phyloP scores from a whole-genome alignment of 2,888 invertebrate genomes.

The Eristalinus sepulchralis region DNA sequence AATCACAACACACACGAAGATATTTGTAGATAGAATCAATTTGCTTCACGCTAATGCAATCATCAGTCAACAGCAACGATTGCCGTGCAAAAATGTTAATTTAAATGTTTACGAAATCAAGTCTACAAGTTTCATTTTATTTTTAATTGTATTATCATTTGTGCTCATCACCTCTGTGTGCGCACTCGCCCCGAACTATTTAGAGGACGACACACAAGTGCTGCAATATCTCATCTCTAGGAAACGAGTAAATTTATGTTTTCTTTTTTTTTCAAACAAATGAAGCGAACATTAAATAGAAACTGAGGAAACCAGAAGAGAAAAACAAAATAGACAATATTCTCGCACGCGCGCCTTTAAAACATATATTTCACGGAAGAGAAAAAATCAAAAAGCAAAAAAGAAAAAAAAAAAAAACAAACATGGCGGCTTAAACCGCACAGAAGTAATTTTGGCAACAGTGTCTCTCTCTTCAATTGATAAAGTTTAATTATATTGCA shows the following conservation, averaged over 20 bases:
- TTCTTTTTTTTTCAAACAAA: neutral
- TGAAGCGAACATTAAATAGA: slow-evolving; percentile 34
- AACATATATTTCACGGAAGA: neutral
- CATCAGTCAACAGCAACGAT: neutral
- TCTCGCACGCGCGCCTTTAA: slow-evolving; percentile 34
- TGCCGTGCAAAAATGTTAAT: slow-evolving; percentile 22
- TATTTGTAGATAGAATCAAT: neutral
- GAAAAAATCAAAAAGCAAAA: neutral
- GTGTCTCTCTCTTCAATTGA: slow-evolving; percentile 26
- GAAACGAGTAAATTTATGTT: neutral
- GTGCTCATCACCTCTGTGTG: neutral
- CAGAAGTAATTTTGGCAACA: neutral
- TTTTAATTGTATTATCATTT: neutral
- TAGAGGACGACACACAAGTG: neutral
- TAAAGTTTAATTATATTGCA: slow-evolving; percentile 6
- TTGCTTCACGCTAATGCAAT: slow-evolving; percentile 19
- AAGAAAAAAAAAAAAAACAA: neutral
- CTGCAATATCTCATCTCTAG: neutral
- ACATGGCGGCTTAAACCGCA: neutral
- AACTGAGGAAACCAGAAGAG: neutral
- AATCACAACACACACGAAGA: neutral
- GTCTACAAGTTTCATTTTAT: neutral
- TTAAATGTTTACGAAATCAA: slow-evolving; percentile 38
- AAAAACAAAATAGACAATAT: neutral
- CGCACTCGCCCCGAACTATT: neutral